A percentile compares a stretch with the other conserved stretches of the same genome.
Evolutionary conservation across 2,113 vertebrate species (phyloP).

Genomic region (Argyrosomus japonicus): DNA sequence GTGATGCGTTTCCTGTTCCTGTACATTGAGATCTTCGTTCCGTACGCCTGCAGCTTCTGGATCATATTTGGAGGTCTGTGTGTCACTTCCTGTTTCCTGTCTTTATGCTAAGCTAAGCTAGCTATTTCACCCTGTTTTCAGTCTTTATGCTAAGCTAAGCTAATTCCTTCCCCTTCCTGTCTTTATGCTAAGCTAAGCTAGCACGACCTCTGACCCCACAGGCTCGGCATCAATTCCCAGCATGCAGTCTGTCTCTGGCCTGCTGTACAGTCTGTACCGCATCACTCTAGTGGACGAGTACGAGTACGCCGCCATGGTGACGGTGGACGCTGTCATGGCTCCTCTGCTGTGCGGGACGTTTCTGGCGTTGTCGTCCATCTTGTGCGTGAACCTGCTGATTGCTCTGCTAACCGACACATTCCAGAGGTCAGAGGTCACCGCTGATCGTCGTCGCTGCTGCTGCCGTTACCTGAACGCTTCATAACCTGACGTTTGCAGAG

Average conservation of each 20-base stretch:
- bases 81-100: not conserved
- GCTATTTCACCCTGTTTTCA: not conserved
- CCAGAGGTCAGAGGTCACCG: constrained; percentile 69
- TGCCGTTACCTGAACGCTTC: too few species aligned
- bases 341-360: constrained; percentile 80
- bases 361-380: constrained; percentile 76
- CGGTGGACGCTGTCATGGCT: constrained; percentile 76
- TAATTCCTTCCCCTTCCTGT: too few species aligned
- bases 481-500: too few species aligned
- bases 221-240: constrained; percentile 70
- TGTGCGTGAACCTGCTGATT: constrained; percentile 81
- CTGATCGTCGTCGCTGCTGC: too few species aligned
- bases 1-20: constrained; percentile 83
- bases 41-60: constrained; percentile 84
- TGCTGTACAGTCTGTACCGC: constrained; percentile 81
- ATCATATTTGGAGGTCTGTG: constrained; percentile 83
- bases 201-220: too few species aligned
- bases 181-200: not conserved
- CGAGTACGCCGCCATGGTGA: constrained; percentile 76
- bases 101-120: too few species aligned
- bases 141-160: not conserved
- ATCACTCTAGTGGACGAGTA: constrained; percentile 83
- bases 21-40: constrained; percentile 80
- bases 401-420: constrained; percentile 81
- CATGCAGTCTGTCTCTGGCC: constrained; percentile 75